Evolutionary conservation across 1,140 invertebrate species (phyloP).

Genomic region (Diabrotica undecimpunctata): DNA sequence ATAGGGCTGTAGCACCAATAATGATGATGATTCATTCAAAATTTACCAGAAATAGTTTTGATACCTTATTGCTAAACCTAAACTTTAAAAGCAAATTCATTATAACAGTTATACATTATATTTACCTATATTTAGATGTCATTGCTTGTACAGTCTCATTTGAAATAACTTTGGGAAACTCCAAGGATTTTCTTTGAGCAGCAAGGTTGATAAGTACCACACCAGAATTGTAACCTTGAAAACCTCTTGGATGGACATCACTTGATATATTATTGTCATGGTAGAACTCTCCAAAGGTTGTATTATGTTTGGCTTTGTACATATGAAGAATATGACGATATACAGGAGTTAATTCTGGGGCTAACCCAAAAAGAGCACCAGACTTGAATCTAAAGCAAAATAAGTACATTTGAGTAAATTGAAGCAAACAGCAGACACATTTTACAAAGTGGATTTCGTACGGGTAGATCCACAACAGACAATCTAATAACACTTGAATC

Average conservation of each 20-base stretch:
- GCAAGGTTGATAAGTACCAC: conserved; percentile 73
- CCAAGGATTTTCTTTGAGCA: conserved; percentile 60
- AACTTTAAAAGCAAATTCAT: too few relatives aligned
- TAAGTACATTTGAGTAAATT: not conserved
- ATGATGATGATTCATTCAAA: too few relatives aligned
- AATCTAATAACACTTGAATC: too few relatives aligned
- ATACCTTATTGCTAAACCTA: too few relatives aligned
- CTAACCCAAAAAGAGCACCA: conserved; percentile 68
- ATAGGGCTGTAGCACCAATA: too few relatives aligned
- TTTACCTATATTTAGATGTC: conserved; percentile 18
- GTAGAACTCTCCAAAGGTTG: conserved; percentile 45
- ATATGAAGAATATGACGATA: conserved; percentile 73
- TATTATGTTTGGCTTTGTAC: conserved; percentile 51
- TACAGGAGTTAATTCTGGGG: conserved; percentile 75
- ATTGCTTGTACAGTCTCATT: conserved; percentile 9
- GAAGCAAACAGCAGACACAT: not conserved
- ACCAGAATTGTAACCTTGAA: conserved; percentile 79
- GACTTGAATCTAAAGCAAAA: conserved; percentile 45
- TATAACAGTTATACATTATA: too few relatives aligned
- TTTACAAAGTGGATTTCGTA: too few relatives aligned
- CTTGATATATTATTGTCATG: conserved; percentile 26
- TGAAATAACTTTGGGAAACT: conserved; percentile 33
- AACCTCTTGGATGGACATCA: conserved; percentile 53
- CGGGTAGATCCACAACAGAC: too few relatives aligned
- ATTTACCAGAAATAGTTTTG: too few relatives aligned